Conservation (phyloP, 1,140 invertebrate species). For the Papilio aristodemus region DNA sequence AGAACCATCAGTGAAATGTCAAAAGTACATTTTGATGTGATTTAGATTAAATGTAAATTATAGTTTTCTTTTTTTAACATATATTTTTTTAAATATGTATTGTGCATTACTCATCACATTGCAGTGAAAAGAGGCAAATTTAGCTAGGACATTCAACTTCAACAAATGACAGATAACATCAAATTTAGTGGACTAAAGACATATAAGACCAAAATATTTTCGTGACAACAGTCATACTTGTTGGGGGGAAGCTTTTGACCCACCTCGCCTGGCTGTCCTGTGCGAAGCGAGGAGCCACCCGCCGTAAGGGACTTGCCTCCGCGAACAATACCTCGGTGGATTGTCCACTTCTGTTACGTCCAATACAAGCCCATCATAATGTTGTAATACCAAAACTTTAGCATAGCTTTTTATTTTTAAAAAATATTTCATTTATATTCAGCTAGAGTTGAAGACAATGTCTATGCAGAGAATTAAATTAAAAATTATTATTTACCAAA, state of each 20-base stretch:
- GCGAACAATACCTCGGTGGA: slow-evolving; percentile 88
- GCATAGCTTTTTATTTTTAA: too few relatives aligned
- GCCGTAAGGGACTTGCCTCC: slow-evolving; percentile 83
- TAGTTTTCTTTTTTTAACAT: background rate
- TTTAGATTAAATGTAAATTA: background rate
- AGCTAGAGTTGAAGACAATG: slow-evolving; percentile 14
- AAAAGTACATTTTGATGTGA: background rate
- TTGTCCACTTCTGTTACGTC: slow-evolving; percentile 87
- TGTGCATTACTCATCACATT: background rate
- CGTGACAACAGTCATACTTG: slow-evolving; percentile 46
- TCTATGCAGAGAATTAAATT: background rate
- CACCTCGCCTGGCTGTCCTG: slow-evolving; percentile 65
- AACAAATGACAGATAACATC: slow-evolving; percentile 49
- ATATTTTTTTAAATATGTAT: background rate
- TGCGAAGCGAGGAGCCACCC: slow-evolving; percentile 59
- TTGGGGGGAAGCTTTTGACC: slow-evolving; percentile 56
- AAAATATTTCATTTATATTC: too few relatives aligned
- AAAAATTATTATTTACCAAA: background rate
- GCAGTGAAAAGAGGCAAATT: slow-evolving; percentile 15
- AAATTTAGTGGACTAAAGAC: slow-evolving; percentile 56
- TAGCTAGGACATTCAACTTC: slow-evolving; percentile 43
- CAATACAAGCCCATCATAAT: slow-evolving; percentile 52
- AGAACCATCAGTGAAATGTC: background rate
- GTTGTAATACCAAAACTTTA: slow-evolving; percentile 4
- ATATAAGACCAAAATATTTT: slow-evolving; percentile 55